These are phyloP conservation scores for Rhizomys pruinosus DNA, from an alignment of 2,113 vertebrate genomes.

Conservation along the genomic window DNA sequence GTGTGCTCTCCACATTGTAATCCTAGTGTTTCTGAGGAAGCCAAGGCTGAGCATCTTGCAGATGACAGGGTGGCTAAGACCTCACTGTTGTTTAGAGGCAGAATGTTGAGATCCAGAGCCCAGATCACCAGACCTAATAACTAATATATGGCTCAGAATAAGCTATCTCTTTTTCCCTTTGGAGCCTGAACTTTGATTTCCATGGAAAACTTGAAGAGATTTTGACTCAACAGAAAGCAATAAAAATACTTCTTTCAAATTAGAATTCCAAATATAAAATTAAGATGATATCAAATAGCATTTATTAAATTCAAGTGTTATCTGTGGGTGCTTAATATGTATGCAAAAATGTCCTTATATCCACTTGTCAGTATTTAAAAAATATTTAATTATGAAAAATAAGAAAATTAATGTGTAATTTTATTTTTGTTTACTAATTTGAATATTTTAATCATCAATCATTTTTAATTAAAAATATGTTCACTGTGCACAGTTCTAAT, in stretches of 20 bases:
- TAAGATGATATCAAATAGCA: not conserved
- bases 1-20: not conserved
- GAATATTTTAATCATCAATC: slow-evolving; percentile 2
- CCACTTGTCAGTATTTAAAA: slow-evolving; percentile 21
- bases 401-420: not conserved
- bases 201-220: not conserved
- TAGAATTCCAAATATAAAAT: slow-evolving; percentile 27
- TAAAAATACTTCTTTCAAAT: not conserved
- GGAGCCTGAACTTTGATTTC: not conserved
- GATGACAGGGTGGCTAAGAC: not conserved
- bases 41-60: not conserved
- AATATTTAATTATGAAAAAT: not conserved
- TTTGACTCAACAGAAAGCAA: not conserved
- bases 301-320: slow-evolving; percentile 14
- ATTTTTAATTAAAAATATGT: slow-evolving; percentile 5
- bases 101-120: not conserved
- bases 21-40: not conserved
- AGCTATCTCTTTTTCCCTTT: not conserved
- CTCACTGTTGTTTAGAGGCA: not conserved
- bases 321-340: not conserved
- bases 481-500: not conserved
- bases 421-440: slow-evolving; percentile 15
- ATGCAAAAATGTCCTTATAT: not conserved
- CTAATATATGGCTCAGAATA: not conserved
- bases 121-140: not conserved